Base-by-base conservation (phyloP, 2,888 invertebrate genomes). In the Clanis bilineata region DNA sequence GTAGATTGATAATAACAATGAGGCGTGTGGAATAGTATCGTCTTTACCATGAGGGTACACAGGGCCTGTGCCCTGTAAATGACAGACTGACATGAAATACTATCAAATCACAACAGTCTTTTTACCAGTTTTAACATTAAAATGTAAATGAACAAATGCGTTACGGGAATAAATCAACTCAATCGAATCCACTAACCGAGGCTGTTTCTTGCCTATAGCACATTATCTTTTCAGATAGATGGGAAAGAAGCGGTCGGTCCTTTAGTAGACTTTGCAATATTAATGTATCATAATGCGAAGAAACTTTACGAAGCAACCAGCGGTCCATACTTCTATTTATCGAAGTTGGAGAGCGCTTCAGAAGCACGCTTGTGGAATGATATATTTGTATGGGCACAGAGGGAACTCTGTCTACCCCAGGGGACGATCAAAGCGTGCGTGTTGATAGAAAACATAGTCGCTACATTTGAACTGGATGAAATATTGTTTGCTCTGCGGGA, bases 321-420 rank as follows among this genome's bases (percentile, higher is more conserved):
- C 64, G 95, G 95, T 0, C 95, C 95, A 2, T 95, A 93, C 73
- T 95, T 95, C 78, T 96, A 96, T 74, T 83, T 96, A n/a, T 95
- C 95, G 0, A 96, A 95, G 66, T 65, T 96, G 38, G 95, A 96
- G 81, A 93, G 94, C 1, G 90, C 94, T 1, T 82, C 86, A 0
- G 96, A 96, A 79, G 95, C 95, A 0, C 79, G 83, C 63, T 80
- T 96, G 2, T 96, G 96, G 96, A 94, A 95, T 68, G 93, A 94
- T 7, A 94, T 95, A 66, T 95, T 96, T 72, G 76, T 93, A 6
- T 95, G 94, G 94, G 80, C 93, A 1, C 94, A 94, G 74, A 77
- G 83, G 0, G 83, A 89, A 71, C 79, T 95, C 0, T 85, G 83
- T 0, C 75, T 96, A 28, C 93, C 94, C 0, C 85, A 86, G 45